These are phyloP conservation scores for Nibea albiflora DNA, from an alignment of 2,113 vertebrate species.

Conservation along the genomic window DNA sequence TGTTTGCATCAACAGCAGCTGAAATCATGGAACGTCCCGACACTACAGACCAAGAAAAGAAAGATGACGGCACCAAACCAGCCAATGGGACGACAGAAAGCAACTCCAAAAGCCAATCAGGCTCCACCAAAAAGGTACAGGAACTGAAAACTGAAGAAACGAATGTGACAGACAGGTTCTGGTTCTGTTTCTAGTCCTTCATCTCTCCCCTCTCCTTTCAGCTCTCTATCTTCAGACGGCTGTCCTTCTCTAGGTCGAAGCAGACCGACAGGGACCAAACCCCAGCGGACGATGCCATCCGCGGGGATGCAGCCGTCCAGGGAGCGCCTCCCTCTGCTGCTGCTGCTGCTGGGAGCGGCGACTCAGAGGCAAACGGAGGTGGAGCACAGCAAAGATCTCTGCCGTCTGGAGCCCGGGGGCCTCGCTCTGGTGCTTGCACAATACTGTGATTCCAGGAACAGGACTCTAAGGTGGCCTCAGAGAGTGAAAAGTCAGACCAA, in stretches of 20 bases:
- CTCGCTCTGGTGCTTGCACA: conserved; percentile 76
- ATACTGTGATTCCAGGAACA: conserved; percentile 65
- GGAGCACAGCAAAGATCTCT: not conserved
- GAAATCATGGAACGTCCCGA: conserved; percentile 21
- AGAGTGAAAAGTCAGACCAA: not conserved
- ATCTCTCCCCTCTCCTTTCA: conserved; percentile 36
- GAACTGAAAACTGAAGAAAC: not conserved
- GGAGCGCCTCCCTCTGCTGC: not conserved
- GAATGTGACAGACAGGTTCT: not conserved
- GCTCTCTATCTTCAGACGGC: conserved; percentile 79
- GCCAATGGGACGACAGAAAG: conserved; percentile 62
- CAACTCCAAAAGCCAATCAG: conserved; percentile 61
- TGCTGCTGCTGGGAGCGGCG: not conserved
- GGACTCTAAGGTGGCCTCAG: not conserved
- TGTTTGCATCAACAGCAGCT: conserved; percentile 19
- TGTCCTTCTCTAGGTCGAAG: conserved; percentile 67
- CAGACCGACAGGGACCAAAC: conserved; percentile 30
- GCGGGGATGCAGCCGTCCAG: not conserved
- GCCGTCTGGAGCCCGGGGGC: conserved; percentile 29
- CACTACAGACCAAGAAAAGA: conserved; percentile 22
- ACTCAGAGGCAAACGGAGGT: not conserved
- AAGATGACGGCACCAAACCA: not conserved
- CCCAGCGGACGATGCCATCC: not conserved
- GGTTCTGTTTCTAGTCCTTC: no score
- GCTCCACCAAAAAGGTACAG: conserved; percentile 76